Base-by-base conservation (phyloP, 2,797 vertebrate genomes). In the Sebastes hubbsi region DNA sequence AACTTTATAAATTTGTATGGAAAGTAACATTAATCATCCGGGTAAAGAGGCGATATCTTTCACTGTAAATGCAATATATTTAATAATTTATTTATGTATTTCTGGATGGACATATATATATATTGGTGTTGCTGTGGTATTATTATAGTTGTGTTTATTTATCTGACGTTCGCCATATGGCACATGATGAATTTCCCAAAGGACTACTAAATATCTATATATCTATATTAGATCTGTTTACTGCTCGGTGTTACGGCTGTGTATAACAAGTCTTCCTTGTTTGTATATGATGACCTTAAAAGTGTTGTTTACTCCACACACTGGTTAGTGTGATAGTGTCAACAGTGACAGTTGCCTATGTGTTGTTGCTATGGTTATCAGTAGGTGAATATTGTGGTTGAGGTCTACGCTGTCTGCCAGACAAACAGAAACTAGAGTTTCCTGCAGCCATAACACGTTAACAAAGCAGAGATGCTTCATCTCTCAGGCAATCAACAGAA, bases 371-470 rank as follows among this genome's bases (percentile, higher is more conserved):
- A 61, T 14, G 18, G 76, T 75, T 62, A 62, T 32, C 46, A 49
- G 20, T 42, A 18, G 22, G 52, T 12, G 29, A 32, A 11, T 20
- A 16, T 49, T n/a, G 46, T 49, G 46, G 18, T 16, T 78, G 61
- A 29, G 69, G 20, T 54, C 42, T 13, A 38, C 11, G 3, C 5
- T 68, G 71, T 75, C 29, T 68, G 34, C 67, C n/a, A 46, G 8
- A 27, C 55, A 62, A 61, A 76, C 22, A 60, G 16, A 78, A 60
- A 67, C 10, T 24, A 24, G 1, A n/a, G 34, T 67, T 86, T 84
- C n/a, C 73, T 66, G 55, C 49, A 63, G 72, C 6, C 1, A 5
- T 16, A 54, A 64, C 42, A 72, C 18, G 7, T 67, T 54, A 82
- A 46, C 74, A 78, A 67, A 76, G 56, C 46, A 20, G 16, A 20